Evolutionary conservation across 2,113 vertebrate genomes (phyloP).

Genomic region (Psammodynastes pulverulentus): DNA sequence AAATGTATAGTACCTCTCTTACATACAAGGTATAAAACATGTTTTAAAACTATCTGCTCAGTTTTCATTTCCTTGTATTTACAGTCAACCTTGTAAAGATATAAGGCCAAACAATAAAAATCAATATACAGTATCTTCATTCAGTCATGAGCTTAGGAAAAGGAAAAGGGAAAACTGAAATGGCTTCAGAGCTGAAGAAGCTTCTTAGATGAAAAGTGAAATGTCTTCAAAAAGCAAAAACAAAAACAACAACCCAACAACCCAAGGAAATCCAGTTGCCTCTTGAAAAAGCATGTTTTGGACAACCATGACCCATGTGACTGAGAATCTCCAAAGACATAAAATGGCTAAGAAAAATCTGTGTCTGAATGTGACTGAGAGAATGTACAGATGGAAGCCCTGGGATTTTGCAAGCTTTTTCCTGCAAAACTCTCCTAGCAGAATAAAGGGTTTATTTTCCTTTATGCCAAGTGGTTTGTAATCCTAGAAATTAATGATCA

Average conservation of each 20-base stretch:
- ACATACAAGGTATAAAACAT: background rate
- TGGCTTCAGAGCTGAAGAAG: background rate
- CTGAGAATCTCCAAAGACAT: no score
- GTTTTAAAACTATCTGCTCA: background rate
- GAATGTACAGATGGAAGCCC: background rate
- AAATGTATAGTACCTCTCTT: background rate
- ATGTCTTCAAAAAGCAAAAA: no score
- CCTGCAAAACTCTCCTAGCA: constrained; percentile 6
- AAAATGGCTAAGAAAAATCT: background rate
- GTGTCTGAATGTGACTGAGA: background rate
- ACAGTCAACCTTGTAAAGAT: constrained; percentile 52
- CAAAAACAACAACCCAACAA: no score
- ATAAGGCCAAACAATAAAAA: constrained; percentile 39
- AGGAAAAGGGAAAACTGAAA: background rate
- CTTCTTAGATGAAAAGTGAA: no score
- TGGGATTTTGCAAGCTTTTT: background rate
- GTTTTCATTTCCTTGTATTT: constrained; percentile 21
- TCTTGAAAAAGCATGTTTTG: no score
- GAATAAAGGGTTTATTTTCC: background rate
- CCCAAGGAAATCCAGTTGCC: no score
- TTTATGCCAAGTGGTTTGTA: background rate
- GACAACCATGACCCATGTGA: no score
- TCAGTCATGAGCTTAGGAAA: constrained; percentile 19
- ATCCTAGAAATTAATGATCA: fast-evolving
- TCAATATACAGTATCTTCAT: constrained; percentile 35